Percentiles rank a stretch among this genome's conserved stretches.
phyloP scores from a whole-genome alignment of 2,797 vertebrate genomes.

The Sarcophilus harrisii region DNA sequence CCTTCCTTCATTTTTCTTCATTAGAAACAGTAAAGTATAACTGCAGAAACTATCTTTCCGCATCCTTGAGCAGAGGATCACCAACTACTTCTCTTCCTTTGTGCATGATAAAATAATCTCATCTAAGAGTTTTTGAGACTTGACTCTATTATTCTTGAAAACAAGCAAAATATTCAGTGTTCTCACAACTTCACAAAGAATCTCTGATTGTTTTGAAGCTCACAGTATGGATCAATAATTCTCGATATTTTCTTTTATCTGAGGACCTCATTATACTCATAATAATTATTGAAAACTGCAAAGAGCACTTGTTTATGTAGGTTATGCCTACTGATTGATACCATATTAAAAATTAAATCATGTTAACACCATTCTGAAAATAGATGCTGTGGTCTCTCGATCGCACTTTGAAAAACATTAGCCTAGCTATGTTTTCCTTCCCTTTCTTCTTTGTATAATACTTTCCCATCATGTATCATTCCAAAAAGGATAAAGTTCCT shows the following conservation, averaged over 20 bases:
- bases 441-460: neutral
- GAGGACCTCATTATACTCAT: too few relatives aligned
- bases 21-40: neutral
- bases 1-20: neutral
- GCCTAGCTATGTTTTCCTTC: neutral
- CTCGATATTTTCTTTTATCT: neutral
- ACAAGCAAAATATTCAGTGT: neutral
- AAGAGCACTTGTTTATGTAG: neutral
- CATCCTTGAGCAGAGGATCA: neutral
- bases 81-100: neutral
- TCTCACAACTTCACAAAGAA: neutral
- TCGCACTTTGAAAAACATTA: neutral
- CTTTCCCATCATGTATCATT: neutral
- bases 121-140: neutral
- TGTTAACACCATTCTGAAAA: neutral
- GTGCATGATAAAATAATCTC: neutral
- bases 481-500: neutral
- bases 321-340: neutral
- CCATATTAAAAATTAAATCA: neutral
- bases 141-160: neutral
- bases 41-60: neutral
- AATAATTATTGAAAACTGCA: too few relatives aligned
- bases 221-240: neutral
- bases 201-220: neutral
- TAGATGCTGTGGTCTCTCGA: neutral